Evolutionary conservation across 2,888 invertebrate species (phyloP).

Genomic region (Dioctria linearis): DNA sequence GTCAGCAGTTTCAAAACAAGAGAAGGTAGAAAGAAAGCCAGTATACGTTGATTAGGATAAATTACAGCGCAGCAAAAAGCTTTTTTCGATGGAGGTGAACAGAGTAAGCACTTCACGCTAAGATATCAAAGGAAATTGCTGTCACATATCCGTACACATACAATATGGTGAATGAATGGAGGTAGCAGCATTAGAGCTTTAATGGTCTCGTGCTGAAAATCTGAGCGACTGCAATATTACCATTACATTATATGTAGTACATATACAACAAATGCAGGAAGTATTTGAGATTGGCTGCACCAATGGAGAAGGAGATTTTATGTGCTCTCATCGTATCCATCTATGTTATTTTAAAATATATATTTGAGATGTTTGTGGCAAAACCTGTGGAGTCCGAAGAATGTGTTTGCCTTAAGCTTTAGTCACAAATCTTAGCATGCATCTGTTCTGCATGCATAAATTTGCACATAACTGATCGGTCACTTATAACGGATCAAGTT

Average conservation of each 20-base stretch:
- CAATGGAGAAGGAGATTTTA: too few species aligned
- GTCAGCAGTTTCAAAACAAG: conserved; percentile 16
- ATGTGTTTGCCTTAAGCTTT: not conserved
- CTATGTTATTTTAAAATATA: not conserved
- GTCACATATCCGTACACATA: conserved; percentile 19
- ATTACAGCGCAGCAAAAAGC: conserved; percentile 25
- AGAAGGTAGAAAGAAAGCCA: conserved; percentile 11
- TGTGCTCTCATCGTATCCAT: not conserved
- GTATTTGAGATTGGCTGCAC: too few species aligned
- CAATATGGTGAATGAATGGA: conserved; percentile 30
- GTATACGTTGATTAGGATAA: conserved; percentile 1
- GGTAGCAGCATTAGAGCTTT: not conserved
- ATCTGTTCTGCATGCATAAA: conserved; percentile 16
- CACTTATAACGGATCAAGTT: not conserved
- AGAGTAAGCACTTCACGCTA: conserved; percentile 7
- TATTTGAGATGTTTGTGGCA: not conserved
- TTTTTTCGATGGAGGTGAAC: conserved; percentile 8
- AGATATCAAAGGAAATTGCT: conserved; percentile 34
- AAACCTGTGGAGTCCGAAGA: conserved; percentile 1
- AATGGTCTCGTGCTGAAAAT: not conserved
- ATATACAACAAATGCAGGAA: not conserved
- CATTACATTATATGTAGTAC: not conserved
- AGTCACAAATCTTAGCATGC: not conserved
- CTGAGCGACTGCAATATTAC: not conserved
- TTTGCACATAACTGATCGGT: not conserved